Evolutionary conservation across 2,113 vertebrate genomes (phyloP).

Genomic region (Aphyosemion australe): DNA sequence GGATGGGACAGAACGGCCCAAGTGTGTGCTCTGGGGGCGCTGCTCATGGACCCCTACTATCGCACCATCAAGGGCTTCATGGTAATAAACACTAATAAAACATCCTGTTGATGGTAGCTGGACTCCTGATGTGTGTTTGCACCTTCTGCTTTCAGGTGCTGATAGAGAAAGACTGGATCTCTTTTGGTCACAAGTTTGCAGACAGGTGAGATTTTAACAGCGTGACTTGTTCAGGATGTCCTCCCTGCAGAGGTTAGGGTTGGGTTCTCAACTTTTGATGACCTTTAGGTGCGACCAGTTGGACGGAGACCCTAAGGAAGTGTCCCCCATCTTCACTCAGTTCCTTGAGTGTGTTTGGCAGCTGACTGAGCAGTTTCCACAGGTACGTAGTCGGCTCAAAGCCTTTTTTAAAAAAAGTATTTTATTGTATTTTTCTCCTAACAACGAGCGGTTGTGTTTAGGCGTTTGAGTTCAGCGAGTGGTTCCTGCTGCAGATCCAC

Average conservation of each 20-base stretch:
- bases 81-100: constrained; percentile 70
- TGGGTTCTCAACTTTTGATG: neutral
- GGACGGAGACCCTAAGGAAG: constrained; percentile 92
- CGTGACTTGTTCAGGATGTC: no score
- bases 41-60: constrained; percentile 94
- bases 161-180: constrained; percentile 99
- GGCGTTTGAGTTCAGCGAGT: constrained; percentile 95
- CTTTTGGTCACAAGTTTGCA: constrained; percentile 98
- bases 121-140: neutral
- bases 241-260: no score
- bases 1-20: constrained; percentile 98
- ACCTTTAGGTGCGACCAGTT: constrained; percentile 90
- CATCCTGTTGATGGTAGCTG: neutral
- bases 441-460: constrained; percentile 38
- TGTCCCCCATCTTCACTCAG: constrained; percentile 96
- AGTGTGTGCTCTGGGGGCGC: constrained; percentile 91
- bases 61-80: constrained; percentile 96
- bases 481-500: constrained; percentile 97
- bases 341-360: constrained; percentile 98
- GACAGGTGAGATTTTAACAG: constrained; percentile 83
- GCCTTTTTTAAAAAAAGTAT: neutral
- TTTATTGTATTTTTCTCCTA: neutral
- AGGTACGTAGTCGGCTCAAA: constrained; percentile 38
- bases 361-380: constrained; percentile 92
- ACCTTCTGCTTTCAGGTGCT: constrained; percentile 83